These are phyloP conservation scores for Gambelia wislizenii DNA, from an alignment of 2,797 vertebrate genomes.

Conservation along the genomic window DNA sequence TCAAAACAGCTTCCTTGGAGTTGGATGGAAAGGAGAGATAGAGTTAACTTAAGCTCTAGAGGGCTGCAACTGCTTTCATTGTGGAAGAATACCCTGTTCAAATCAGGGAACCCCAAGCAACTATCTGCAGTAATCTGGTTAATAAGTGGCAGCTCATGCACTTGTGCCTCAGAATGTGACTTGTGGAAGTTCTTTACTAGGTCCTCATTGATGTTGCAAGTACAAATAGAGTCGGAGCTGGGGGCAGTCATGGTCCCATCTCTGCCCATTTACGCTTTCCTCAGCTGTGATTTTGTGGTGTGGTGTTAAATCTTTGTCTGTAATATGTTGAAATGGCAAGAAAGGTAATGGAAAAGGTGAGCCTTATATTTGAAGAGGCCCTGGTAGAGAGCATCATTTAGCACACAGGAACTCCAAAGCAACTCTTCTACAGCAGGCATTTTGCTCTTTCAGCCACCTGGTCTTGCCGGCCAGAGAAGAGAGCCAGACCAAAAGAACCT, in stretches of 20 bases:
- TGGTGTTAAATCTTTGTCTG: neutral
- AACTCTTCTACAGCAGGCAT: slow-evolving; percentile 15
- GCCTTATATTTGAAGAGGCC: slow-evolving; percentile 35
- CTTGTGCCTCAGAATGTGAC: neutral
- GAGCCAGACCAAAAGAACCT: slow-evolving; percentile 22
- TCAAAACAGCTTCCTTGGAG: too few relatives aligned
- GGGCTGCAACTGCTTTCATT: neutral
- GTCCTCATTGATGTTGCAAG: neutral
- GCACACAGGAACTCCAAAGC: neutral
- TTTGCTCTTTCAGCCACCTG: neutral
- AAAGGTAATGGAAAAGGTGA: slow-evolving; percentile 5
- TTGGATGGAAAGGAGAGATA: too few relatives aligned
- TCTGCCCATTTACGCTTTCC: neutral
- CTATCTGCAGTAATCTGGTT: too few relatives aligned
- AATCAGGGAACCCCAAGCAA: too few relatives aligned
- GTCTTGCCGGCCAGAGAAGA: slow-evolving; percentile 32
- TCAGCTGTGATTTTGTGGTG: neutral
- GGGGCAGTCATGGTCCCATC: neutral
- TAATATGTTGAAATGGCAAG: neutral
- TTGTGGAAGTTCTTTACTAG: neutral
- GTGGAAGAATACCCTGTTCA: too few relatives aligned
- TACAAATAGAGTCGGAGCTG: neutral
- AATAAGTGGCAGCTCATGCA: neutral
- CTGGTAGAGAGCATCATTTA: slow-evolving; percentile 6
- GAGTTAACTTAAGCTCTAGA: too few relatives aligned